Conservation (phyloP, 2,888 invertebrate genomes). For the Cryptocheilus praepositus region DNA sequence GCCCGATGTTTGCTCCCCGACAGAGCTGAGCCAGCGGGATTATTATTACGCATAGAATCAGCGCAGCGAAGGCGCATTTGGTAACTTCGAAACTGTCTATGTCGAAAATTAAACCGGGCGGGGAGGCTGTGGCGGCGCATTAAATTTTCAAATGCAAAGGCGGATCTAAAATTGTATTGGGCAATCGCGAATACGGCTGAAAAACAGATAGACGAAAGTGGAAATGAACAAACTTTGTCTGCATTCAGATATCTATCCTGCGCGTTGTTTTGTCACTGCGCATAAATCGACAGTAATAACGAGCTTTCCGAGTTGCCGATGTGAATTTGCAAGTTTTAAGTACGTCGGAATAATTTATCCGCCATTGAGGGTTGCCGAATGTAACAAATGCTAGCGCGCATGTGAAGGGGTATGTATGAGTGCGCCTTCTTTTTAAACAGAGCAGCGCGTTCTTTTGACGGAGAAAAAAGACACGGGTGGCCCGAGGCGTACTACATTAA, state of each 20-base stretch:
- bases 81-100: constrained; percentile 27
- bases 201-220: constrained; percentile 37
- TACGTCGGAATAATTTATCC: not conserved
- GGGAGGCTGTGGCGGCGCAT: not conserved
- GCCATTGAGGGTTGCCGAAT: not conserved
- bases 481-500: constrained; percentile 29
- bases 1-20: constrained; percentile 41
- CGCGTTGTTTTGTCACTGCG: no score
- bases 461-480: not conserved
- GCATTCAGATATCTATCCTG: no score
- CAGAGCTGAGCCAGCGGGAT: constrained; percentile 47
- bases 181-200: constrained; percentile 19
- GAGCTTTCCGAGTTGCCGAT: no score
- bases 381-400: not conserved
- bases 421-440: not conserved
- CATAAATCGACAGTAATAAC: no score
- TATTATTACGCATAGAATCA: constrained; percentile 42
- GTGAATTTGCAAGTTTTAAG: no score
- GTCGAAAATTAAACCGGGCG: constrained; percentile 38
- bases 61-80: constrained; percentile 31
- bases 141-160: no score
- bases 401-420: not conserved
- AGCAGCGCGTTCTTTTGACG: not conserved
- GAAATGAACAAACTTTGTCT: not conserved
- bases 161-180: not conserved